Percentiles rank a stretch among this genome's conserved stretches.
These are phyloP conservation scores for Mycteria americana DNA, from an alignment of 2,797 vertebrate genomes.

Conservation along the genomic window DNA sequence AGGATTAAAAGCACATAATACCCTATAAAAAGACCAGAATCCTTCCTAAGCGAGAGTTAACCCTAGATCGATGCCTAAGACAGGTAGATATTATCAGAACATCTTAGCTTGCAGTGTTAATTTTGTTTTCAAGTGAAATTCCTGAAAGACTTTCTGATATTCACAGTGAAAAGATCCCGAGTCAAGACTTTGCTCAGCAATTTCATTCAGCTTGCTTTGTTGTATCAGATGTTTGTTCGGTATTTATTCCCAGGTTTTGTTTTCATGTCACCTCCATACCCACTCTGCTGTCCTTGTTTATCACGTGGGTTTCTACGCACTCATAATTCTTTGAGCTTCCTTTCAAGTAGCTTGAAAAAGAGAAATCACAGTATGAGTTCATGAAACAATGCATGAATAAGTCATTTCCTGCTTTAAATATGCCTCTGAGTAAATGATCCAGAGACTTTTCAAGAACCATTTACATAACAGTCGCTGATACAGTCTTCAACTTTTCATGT, in stretches of 20 bases:
- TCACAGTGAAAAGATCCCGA: neutral
- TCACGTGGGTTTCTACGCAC: neutral
- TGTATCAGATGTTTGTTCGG: neutral
- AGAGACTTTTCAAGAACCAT: constrained; percentile 51
- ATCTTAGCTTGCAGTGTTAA: neutral
- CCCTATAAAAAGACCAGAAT: neutral
- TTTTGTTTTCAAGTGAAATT: neutral
- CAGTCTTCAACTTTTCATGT: constrained; percentile 52
- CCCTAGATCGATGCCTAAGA: neutral
- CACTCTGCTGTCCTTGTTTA: constrained; percentile 2
- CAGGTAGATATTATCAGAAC: neutral
- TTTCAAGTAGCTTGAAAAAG: neutral
- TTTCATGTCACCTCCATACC: neutral
- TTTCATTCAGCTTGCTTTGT: neutral
- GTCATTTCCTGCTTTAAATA: constrained; percentile 65
- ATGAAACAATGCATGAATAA: constrained; percentile 55
- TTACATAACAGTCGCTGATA: constrained; percentile 60
- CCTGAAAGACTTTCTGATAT: neutral
- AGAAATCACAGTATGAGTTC: constrained; percentile 29
- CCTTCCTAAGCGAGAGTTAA: neutral
- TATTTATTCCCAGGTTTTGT: constrained; percentile 1
- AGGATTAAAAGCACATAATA: neutral
- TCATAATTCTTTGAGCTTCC: constrained; percentile 9
- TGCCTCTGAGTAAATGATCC: constrained; percentile 46
- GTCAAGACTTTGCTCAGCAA: neutral